Conservation (phyloP, 2,888 invertebrate genomes). For the Timema podura region DNA sequence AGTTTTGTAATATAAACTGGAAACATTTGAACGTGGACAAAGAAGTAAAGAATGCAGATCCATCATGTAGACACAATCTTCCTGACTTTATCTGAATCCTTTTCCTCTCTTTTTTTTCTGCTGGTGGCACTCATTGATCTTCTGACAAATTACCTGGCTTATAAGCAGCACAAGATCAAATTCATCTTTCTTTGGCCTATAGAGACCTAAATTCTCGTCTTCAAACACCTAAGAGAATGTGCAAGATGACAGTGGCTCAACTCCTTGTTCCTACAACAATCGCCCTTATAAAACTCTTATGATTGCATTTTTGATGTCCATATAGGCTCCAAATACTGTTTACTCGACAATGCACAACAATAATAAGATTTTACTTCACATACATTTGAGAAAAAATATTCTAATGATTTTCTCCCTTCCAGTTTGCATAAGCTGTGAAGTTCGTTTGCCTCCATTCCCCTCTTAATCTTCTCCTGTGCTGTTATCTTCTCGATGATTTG, state of each 20-base stretch:
- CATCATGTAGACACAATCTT: background rate
- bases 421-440: background rate
- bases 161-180: background rate
- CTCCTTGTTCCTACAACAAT: background rate
- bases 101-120: conserved; percentile 6
- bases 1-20: conserved; percentile 5
- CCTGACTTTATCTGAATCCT: background rate
- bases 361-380: conserved; percentile 9
- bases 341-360: background rate
- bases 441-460: background rate
- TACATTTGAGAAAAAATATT: conserved; percentile 5
- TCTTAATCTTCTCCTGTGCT: background rate
- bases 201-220: background rate
- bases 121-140: background rate
- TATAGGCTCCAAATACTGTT: conserved; percentile 7
- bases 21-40: conserved; percentile 4
- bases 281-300: background rate
- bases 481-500: conserved; percentile 8
- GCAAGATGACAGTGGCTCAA: background rate
- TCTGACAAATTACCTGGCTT: background rate
- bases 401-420: background rate
- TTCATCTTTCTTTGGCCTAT: background rate
- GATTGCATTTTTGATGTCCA: background rate
- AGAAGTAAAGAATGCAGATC: conserved; percentile 1
- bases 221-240: background rate